Base-by-base conservation (phyloP, 2,888 invertebrate species). In the Liopterus haemorrhoidalis region DNA sequence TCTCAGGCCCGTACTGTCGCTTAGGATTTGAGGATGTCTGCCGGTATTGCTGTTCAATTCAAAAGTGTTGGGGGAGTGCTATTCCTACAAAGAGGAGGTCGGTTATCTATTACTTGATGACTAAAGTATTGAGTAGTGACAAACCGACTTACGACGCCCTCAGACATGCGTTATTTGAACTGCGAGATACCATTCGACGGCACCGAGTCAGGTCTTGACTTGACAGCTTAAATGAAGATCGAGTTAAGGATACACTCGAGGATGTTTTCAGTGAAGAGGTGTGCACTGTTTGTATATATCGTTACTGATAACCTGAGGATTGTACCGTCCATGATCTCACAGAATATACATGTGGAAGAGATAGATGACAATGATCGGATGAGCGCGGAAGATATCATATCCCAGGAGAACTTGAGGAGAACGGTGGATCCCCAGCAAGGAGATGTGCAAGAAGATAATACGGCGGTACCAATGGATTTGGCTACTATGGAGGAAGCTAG, bases 191-290 rank as follows among this genome's bases (percentile, higher is more conserved):
- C n/a, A n/a, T n/a, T n/a, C n/a, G n/a, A 16, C 44, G 64, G 45
- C 59, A 72, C 47, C 56, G 66, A 5, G 69, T 78, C 1, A 56
- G 57, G 8, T 60, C 68, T 18, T 49, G 78, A 27, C 68, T 78
- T 14, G 78, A 78, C 60, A 63, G 68, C 25, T 66, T 79, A 2
- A 62, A 73, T 47, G 79, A 78, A 78, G 58, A 60, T 4, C 64
- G 68, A 27, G 78, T 79, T 0, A 63, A 58, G 35, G 54, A 54
- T 0, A 58, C 70, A 28, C 55, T 78, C 4, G 54, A 58, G 6
- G 57, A 65, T 1, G 67, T 72, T 2, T 78, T 77, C 54, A 41
- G 56, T 5, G 56, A 66, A 24, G 63, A 66, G 38, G 52, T 59
- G 11, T 45, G 71, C 8, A 58, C 66, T 48, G 67, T 72, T 45